Base-by-base conservation (phyloP, 2,113 vertebrate species). In the Clinocottus analis region DNA sequence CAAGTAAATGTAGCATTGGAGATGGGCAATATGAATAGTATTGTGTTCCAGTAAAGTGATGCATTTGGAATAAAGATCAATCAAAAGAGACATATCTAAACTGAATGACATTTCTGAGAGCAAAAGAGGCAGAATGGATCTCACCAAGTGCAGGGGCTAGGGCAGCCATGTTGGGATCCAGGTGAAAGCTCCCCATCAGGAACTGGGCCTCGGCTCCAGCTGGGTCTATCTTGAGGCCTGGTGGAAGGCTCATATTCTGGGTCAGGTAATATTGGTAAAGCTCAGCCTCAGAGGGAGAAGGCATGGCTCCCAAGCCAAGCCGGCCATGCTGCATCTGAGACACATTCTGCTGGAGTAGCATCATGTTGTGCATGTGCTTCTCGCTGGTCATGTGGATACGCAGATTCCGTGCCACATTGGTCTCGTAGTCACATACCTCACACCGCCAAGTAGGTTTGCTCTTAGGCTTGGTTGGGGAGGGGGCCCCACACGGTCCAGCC, bases 321-420 rank as follows among this genome's bases (percentile, higher is more conserved):
- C 97, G 95, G 72, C 92, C 95, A 68, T 99, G 98, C 61, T 99
- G 98, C 79, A 97, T 97, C 75, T 99, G 98, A 67, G 96, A 96
- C 95, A 99, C 96, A 39, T 99, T 99, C 90, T 99, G 98, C 93
- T 99, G 98, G 70, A 99, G 95, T 29, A 99, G 93, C 97, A 99
- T 95, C 97, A 99, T 98, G 83, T 99, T 99, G 87, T 99, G 98
- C 97, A 99, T 99, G 95, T 99, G 98, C 95, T 99, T 99, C 95
- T 99, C 98, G 64, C 98, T 99, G 84, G 98, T 99, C 98, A 99
- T 99, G 94, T 99, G 98, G 83, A 99, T 99, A 72, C 98, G 97
- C 14, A 99, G 96, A 95, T 99, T 99, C 37, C 98, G 94, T 1
- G 98, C 98, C 79, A 99, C 98, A 31, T 99, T 99, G 92, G 98